These are phyloP conservation scores for Seira ritae DNA, from an alignment of 2,888 invertebrate genomes.

Conservation along the genomic window DNA sequence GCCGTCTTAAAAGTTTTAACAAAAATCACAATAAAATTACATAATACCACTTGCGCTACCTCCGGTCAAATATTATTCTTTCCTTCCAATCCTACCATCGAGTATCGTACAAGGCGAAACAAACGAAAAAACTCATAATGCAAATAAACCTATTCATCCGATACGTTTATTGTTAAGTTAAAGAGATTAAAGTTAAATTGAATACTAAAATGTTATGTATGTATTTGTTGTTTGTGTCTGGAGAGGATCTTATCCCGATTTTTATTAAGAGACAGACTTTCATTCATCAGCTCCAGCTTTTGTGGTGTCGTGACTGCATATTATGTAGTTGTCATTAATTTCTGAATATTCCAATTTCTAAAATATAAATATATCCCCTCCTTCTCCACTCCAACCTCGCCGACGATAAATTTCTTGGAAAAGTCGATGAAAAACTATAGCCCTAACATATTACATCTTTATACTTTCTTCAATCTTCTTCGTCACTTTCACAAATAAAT, in stretches of 20 bases:
- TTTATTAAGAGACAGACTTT: not conserved
- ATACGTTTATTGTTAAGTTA: too few species aligned
- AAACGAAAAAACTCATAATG: too few species aligned
- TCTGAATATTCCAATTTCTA: not conserved
- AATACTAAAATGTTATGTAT: constrained; percentile 6
- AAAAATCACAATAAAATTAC: constrained; percentile 7
- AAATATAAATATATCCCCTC: not conserved
- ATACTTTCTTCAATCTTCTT: not conserved
- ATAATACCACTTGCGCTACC: constrained; percentile 12
- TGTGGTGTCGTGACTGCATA: not conserved
- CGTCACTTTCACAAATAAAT: not conserved
- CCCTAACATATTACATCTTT: not conserved
- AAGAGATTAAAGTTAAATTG: not conserved
- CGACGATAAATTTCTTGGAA: not conserved
- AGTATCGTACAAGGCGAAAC: constrained; percentile 6
- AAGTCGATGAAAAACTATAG: not conserved
- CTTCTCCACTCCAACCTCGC: not conserved
- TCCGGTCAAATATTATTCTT: too few species aligned
- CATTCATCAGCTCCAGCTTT: not conserved
- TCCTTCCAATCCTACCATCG: not conserved
- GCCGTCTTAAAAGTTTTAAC: not conserved
- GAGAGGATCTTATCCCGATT: not conserved
- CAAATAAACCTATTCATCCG: too few species aligned
- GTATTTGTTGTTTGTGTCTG: not conserved
- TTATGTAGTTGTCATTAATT: not conserved